Conservation (phyloP, 2,797 vertebrate genomes). For the Odontamblyopus lacepedii region DNA sequence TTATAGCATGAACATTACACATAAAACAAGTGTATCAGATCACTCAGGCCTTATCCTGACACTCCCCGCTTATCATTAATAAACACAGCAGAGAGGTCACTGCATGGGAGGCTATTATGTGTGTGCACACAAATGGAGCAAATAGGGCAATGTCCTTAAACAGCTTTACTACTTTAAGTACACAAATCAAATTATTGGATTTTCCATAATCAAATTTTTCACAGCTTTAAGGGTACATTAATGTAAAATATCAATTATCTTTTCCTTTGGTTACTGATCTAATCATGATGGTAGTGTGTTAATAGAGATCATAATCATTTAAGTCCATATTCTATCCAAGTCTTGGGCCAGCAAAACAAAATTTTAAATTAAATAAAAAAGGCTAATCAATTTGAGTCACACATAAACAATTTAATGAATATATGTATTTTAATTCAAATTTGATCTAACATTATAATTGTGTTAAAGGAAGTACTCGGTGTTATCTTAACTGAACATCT, state of each 20-base stretch:
- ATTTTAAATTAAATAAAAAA: background rate
- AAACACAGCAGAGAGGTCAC: conserved; percentile 55
- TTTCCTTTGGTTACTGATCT: background rate
- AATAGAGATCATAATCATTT: background rate
- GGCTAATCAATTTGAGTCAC: too few species aligned
- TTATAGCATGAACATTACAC: conserved; percentile 52
- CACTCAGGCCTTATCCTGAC: conserved; percentile 55
- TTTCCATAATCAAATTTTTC: background rate
- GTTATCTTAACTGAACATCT: background rate
- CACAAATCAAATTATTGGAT: background rate
- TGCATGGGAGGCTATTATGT: conserved; percentile 18
- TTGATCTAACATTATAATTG: too few species aligned
- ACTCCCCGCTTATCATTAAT: conserved; percentile 62
- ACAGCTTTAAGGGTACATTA: background rate
- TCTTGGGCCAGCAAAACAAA: too few species aligned
- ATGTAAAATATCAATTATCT: background rate
- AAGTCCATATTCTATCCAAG: too few species aligned
- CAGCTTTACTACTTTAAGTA: background rate
- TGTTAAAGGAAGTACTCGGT: background rate
- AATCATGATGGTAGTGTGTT: background rate
- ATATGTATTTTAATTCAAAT: too few species aligned
- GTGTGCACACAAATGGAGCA: background rate
- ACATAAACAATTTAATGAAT: too few species aligned
- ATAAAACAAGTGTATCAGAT: conserved; percentile 62
- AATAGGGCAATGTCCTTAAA: background rate